Evolutionary conservation across 1,140 invertebrate species (phyloP).

Genomic region (Orius insidiosus): DNA sequence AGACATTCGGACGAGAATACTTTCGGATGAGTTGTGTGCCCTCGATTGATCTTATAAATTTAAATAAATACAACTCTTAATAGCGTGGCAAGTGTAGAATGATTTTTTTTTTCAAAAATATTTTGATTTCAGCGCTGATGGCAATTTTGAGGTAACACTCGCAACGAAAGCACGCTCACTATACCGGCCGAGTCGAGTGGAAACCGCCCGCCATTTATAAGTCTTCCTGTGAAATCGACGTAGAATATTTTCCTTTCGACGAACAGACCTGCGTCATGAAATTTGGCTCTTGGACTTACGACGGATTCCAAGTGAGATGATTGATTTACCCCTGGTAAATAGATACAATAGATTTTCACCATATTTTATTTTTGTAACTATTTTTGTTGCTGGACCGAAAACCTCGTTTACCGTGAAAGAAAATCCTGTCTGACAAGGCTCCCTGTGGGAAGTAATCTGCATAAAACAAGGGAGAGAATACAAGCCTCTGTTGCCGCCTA

Average conservation of each 20-base stretch:
- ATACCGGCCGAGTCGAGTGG: constrained; percentile 84
- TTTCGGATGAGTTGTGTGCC: too few species aligned
- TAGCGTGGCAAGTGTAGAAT: neutral
- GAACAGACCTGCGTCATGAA: constrained; percentile 89
- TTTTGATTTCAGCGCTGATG: constrained; percentile 67
- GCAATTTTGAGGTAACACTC: constrained; percentile 92
- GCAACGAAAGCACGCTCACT: constrained; percentile 90
- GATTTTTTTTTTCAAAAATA: neutral
- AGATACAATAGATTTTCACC: too few species aligned
- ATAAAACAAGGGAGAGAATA: too few species aligned
- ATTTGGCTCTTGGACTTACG: constrained; percentile 89
- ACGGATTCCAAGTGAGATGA: constrained; percentile 73
- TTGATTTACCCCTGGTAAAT: too few species aligned
- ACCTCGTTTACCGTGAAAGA: too few species aligned
- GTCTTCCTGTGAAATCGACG: constrained; percentile 84
- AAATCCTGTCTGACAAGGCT: too few species aligned
- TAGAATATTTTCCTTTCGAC: constrained; percentile 91
- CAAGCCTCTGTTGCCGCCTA: too few species aligned
- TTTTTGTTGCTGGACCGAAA: too few species aligned
- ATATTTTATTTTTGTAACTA: too few species aligned
- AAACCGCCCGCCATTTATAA: constrained; percentile 92
- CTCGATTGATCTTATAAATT: neutral
- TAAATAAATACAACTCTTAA: neutral
- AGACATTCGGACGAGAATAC: too few species aligned
- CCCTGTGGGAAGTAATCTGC: too few species aligned